phyloP scores from a whole-genome alignment of 2,888 invertebrate species.

The Chrysolina americana region DNA sequence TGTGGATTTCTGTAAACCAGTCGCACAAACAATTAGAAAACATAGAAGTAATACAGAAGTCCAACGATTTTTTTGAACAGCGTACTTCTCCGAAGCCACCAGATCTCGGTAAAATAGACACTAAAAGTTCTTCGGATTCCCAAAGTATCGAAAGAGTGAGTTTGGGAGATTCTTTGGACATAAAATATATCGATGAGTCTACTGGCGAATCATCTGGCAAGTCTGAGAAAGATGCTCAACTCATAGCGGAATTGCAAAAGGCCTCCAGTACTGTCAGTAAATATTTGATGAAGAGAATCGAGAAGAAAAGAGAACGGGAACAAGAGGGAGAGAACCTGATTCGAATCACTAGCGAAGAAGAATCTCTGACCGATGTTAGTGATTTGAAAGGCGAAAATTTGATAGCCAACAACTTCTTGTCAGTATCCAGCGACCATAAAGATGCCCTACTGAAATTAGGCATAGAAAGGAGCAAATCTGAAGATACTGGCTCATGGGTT shows the following conservation, averaged over 20 bases:
- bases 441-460: slow-evolving; percentile 71
- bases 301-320: slow-evolving; percentile 63
- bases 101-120: slow-evolving; percentile 65
- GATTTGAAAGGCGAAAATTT: slow-evolving; percentile 71
- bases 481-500: slow-evolving; percentile 80
- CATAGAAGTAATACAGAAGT: slow-evolving; percentile 65
- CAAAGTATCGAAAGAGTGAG: slow-evolving; percentile 66
- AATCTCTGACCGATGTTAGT: slow-evolving; percentile 79
- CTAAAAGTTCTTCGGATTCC: slow-evolving; percentile 68
- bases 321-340: slow-evolving; percentile 69
- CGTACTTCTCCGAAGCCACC: slow-evolving; percentile 64
- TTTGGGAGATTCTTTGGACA: slow-evolving; percentile 68
- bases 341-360: slow-evolving; percentile 77
- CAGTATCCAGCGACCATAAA: slow-evolving; percentile 69
- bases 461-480: slow-evolving; percentile 74
- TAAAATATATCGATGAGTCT: slow-evolving; percentile 69
- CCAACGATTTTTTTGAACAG: slow-evolving; percentile 69
- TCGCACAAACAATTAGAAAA: slow-evolving; percentile 63
- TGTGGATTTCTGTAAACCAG: slow-evolving; percentile 69
- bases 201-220: slow-evolving; percentile 68
- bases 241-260: slow-evolving; percentile 66
- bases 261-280: slow-evolving; percentile 65
- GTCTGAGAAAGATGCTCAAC: slow-evolving; percentile 66
- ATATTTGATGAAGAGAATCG: slow-evolving; percentile 64
- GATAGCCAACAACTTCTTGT: slow-evolving; percentile 69